These are phyloP conservation scores for human DNA, from an alignment of 2,113 vertebrate species.

Conservation along the genomic window DNA sequence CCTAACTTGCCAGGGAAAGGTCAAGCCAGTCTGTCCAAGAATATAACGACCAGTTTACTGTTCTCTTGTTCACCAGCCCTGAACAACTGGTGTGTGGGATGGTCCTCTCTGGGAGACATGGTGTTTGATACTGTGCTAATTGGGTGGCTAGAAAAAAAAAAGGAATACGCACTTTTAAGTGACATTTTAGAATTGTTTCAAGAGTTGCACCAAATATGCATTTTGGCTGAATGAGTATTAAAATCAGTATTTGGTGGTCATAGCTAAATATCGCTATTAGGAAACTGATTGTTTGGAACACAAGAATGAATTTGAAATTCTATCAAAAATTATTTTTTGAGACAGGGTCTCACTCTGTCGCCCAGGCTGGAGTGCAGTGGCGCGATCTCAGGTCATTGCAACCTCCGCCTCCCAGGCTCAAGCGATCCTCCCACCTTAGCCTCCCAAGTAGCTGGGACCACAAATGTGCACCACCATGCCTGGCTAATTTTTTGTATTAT, in stretches of 20 bases:
- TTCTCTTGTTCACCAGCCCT: conserved; percentile 12
- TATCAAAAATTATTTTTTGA: background rate
- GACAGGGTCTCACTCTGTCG: no score
- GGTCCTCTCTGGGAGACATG: background rate
- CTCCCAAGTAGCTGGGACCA: no score
- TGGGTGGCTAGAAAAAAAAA: conserved; percentile 22
- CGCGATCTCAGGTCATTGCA: no score
- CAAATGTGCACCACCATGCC: no score
- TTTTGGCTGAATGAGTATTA: background rate
- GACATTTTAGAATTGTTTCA: background rate
- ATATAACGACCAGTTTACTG: conserved; percentile 14
- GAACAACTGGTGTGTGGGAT: conserved; percentile 59
- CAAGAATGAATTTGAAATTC: background rate
- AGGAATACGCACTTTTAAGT: background rate
- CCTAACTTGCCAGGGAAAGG: conserved; percentile 42
- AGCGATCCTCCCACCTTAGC: no score
- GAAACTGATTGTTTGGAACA: background rate
- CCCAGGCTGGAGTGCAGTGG: no score
- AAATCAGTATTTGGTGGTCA: background rate
- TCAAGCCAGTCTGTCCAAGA: conserved; percentile 53
- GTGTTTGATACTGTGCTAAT: background rate
- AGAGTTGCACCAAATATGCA: background rate
- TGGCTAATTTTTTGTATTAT: no score
- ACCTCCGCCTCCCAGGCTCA: no score
- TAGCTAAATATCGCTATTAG: background rate